Percentiles rank a stretch among this genome's conserved stretches.
Evolutionary conservation across 2,113 vertebrate genomes (phyloP).

Genomic region (Phaethornis superciliosus): DNA sequence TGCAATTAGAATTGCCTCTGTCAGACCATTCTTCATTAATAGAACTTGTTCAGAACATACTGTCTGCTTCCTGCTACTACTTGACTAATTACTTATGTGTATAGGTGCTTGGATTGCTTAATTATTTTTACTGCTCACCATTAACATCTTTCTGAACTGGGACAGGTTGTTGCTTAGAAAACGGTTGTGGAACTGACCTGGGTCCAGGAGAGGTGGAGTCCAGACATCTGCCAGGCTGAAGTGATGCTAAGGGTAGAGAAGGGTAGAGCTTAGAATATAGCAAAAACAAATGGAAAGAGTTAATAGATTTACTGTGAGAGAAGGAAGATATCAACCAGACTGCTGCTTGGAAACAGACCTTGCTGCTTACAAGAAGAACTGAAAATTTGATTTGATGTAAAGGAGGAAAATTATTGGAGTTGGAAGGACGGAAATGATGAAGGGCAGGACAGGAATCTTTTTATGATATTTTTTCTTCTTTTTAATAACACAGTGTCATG

Average conservation of each 20-base stretch:
- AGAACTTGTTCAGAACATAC: slow-evolving; percentile 22
- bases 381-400: not conserved
- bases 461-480: not conserved
- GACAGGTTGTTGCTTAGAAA: not conserved
- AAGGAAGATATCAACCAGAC: not conserved
- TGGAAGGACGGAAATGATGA: not conserved
- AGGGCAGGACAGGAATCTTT: not conserved
- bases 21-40: slow-evolving; percentile 56
- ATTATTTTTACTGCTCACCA: slow-evolving; percentile 24
- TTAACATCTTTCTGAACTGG: slow-evolving; percentile 8
- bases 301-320: not conserved
- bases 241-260: not conserved
- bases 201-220: not conserved
- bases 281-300: not conserved
- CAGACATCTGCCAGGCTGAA: not conserved
- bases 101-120: slow-evolving; percentile 9
- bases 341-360: not conserved
- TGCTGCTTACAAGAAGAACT: not conserved
- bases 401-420: not conserved
- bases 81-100: slow-evolving; percentile 11
- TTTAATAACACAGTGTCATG: not conserved
- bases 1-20: slow-evolving; percentile 30
- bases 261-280: not conserved
- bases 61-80: slow-evolving; percentile 5
- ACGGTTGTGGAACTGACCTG: not conserved